phyloP scores from a whole-genome alignment of 2,797 vertebrate genomes.

The Ctenochaetus hawaiiensis region DNA sequence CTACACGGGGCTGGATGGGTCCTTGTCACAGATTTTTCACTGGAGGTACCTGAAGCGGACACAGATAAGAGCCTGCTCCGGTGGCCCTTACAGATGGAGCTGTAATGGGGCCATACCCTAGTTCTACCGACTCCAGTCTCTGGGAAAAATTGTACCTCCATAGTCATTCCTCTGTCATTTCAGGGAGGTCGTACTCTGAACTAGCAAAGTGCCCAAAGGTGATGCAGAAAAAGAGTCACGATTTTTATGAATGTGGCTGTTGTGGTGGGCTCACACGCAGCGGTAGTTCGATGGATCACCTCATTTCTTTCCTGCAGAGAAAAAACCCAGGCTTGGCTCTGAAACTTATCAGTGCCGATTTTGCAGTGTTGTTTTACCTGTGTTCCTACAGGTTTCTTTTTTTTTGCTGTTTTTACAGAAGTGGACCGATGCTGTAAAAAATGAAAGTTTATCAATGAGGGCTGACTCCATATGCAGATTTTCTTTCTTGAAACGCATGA shows the following conservation, averaged over 20 bases:
- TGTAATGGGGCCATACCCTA: conserved; percentile 67
- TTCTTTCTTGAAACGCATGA: conserved; percentile 7
- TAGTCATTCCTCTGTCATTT: conserved; percentile 59
- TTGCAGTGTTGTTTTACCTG: not conserved
- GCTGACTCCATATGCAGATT: not conserved
- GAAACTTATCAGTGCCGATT: not conserved
- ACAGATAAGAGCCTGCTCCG: conserved; percentile 61
- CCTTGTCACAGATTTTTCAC: conserved; percentile 53
- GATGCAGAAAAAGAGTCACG: conserved; percentile 34
- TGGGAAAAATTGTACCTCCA: conserved; percentile 45
- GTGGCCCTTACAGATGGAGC: conserved; percentile 60
- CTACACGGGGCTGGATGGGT: conserved; percentile 41
- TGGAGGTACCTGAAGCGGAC: conserved; percentile 42
- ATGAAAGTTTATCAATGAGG: not conserved
- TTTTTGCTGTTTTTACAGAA: not conserved
- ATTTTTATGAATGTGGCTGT: conserved; percentile 29
- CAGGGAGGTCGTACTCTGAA: conserved; percentile 39
- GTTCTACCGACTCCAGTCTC: conserved; percentile 53
- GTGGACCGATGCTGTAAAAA: conserved; percentile 11
- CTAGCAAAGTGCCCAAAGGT: conserved; percentile 38
- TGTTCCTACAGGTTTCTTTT: not conserved
- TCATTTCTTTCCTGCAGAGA: not conserved
- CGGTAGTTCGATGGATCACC: not conserved
- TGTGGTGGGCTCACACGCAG: not conserved
- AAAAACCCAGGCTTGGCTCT: not conserved